Percentiles rank a stretch among this genome's conserved stretches.
Conservation (phyloP, 2,113 vertebrate genomes). For the Pseudorectes ferrugineus region DNA sequence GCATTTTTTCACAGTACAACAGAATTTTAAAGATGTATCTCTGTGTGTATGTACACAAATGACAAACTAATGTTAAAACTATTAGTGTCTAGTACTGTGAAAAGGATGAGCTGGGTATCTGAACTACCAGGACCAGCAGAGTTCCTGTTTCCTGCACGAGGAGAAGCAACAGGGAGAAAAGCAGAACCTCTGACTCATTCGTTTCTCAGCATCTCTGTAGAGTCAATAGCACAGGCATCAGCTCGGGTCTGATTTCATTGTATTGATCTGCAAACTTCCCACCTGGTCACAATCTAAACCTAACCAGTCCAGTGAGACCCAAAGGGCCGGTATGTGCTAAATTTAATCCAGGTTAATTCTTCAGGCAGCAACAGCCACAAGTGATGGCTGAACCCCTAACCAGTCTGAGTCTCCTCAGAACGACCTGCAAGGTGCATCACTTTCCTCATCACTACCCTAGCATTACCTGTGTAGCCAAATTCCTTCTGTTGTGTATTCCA, state of each 20-base stretch:
- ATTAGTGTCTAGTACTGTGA: no score
- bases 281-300: neutral
- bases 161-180: neutral
- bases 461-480: neutral
- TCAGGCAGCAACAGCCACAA: neutral
- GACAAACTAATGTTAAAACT: neutral
- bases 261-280: neutral
- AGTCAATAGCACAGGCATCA: neutral
- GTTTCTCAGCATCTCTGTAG: neutral
- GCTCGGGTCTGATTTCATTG: neutral
- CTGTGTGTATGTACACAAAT: fast-evolving
- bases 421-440: fast-evolving
- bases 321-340: neutral
- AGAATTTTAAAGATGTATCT: neutral
- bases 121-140: neutral
- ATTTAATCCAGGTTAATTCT: neutral
- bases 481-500: neutral
- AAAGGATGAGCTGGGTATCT: neutral
- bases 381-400: neutral
- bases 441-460: neutral
- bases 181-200: neutral
- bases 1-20: neutral
- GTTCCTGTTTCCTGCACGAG: neutral
- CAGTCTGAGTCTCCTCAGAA: neutral
- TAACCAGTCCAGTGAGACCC: neutral